A percentile compares a stretch with the other conserved stretches of the same genome.
Conservation (phyloP, 1,140 invertebrate species). For the Himalopsyche phryganea region DNA sequence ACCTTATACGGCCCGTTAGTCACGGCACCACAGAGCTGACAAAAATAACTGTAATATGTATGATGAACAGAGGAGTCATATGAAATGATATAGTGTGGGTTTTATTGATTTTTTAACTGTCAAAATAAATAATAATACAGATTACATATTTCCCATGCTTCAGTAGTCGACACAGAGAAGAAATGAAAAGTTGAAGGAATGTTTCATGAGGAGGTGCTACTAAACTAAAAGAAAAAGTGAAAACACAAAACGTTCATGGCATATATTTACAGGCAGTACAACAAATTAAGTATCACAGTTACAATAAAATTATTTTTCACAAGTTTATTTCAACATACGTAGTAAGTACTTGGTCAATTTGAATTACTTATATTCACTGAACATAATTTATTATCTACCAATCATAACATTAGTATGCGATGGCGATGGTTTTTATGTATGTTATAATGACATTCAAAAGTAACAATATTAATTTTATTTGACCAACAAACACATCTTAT, state of each 20-base stretch:
- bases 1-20: too few relatives aligned
- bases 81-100: too few relatives aligned
- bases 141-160: too few relatives aligned
- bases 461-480: neutral
- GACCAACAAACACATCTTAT: too few relatives aligned
- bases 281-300: conserved; percentile 36
- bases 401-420: conserved; percentile 30
- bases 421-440: conserved; percentile 20
- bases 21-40: too few relatives aligned
- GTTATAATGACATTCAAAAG: conserved; percentile 13
- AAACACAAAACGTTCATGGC: conserved; percentile 34
- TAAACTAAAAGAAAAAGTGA: conserved; percentile 19
- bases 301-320: conserved; percentile 36
- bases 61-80: too few relatives aligned
- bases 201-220: neutral
- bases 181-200: neutral
- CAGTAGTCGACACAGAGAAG: neutral
- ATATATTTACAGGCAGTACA: conserved; percentile 36
- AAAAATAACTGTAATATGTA: too few relatives aligned
- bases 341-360: conserved; percentile 35
- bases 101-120: too few relatives aligned
- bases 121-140: too few relatives aligned
- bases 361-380: conserved; percentile 35
- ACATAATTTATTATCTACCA: conserved; percentile 33
- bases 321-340: conserved; percentile 35